Percentiles rank a stretch among this genome's conserved stretches.
phyloP scores from a whole-genome alignment of 2,113 vertebrate species.

The Sinocyclocheilus anshuiensis region DNA sequence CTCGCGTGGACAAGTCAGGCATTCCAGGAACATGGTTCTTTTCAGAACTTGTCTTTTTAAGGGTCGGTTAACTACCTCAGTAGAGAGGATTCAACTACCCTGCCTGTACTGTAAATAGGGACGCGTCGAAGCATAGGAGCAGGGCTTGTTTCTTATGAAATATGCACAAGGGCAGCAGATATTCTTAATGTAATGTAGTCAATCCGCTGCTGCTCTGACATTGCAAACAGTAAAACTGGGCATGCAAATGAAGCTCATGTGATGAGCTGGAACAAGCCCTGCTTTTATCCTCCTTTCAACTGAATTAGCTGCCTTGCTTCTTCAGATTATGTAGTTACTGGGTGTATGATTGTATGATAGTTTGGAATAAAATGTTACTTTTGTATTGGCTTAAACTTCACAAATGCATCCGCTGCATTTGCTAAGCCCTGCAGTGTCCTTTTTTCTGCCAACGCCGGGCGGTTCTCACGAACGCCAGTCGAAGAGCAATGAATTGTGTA shows the following conservation, averaged over 20 bases:
- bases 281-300: slow-evolving; percentile 99
- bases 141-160: slow-evolving; percentile 93
- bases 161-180: slow-evolving; percentile 97
- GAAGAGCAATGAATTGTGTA: slow-evolving; percentile 12
- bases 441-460: slow-evolving; percentile 75
- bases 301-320: slow-evolving; percentile 99
- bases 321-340: slow-evolving; percentile 99
- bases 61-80: slow-evolving; percentile 99
- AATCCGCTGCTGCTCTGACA: slow-evolving; percentile 93
- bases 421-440: slow-evolving; percentile 92
- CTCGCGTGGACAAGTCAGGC: slow-evolving; percentile 99
- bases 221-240: slow-evolving; percentile 91
- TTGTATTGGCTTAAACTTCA: slow-evolving; percentile 99
- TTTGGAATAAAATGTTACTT: slow-evolving; percentile 98
- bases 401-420: slow-evolving; percentile 88
- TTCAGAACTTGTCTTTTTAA: slow-evolving; percentile 99
- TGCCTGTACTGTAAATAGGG: slow-evolving; percentile 99
- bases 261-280: slow-evolving; percentile 97
- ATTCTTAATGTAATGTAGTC: slow-evolving; percentile 98
- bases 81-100: slow-evolving; percentile 99
- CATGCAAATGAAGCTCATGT: slow-evolving; percentile 93
- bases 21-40: slow-evolving; percentile 99
- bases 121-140: slow-evolving; percentile 98
- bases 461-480: neutral
- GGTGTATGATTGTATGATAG: slow-evolving; percentile 95